Percentiles rank a stretch among this genome's conserved stretches.
These are phyloP conservation scores for Drosophila suzukii DNA, from an alignment of 1,140 invertebrate species.

Conservation along the genomic window DNA sequence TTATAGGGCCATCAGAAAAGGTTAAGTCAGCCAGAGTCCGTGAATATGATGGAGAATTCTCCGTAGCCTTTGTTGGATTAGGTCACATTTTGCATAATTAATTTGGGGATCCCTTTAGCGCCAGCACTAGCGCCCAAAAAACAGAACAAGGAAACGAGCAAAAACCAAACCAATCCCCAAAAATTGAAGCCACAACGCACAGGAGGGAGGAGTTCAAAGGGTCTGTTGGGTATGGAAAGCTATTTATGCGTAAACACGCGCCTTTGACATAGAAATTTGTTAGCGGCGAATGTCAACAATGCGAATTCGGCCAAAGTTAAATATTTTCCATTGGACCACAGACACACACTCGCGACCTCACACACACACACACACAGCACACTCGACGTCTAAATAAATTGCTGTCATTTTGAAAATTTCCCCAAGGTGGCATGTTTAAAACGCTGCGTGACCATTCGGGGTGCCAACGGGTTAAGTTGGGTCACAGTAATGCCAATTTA, in stretches of 20 bases:
- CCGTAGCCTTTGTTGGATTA: conserved; percentile 57
- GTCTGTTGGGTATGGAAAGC: conserved; percentile 25
- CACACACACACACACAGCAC: conserved; percentile 17
- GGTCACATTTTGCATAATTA: conserved; percentile 80
- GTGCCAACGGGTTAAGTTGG: conserved; percentile 19
- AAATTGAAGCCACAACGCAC: conserved; percentile 16
- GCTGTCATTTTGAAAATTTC: conserved; percentile 80
- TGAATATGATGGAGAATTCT: conserved; percentile 41
- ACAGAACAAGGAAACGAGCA: conserved; percentile 3
- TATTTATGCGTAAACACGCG: conserved; percentile 78
- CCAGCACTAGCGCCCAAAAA: conserved; percentile 19
- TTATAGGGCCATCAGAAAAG: conserved; percentile 77
- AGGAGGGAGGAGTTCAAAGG: conserved; percentile 52
- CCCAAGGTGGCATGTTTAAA: conserved; percentile 76
- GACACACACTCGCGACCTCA: conserved; percentile 13
- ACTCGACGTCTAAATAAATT: conserved; percentile 76
- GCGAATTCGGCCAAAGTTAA: conserved; percentile 66
- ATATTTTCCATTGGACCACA: conserved; percentile 67
- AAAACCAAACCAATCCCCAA: conserved; percentile 18
- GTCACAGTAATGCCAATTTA: conserved; percentile 11
- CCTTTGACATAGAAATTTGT: conserved; percentile 70
- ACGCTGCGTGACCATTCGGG: conserved; percentile 21
- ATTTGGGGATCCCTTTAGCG: conserved; percentile 48
- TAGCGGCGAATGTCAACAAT: conserved; percentile 72
- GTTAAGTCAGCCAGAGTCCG: conserved; percentile 64